phyloP scores from a whole-genome alignment of 2,888 invertebrate genomes.

The Stenoptilia bipunctidactyla region DNA sequence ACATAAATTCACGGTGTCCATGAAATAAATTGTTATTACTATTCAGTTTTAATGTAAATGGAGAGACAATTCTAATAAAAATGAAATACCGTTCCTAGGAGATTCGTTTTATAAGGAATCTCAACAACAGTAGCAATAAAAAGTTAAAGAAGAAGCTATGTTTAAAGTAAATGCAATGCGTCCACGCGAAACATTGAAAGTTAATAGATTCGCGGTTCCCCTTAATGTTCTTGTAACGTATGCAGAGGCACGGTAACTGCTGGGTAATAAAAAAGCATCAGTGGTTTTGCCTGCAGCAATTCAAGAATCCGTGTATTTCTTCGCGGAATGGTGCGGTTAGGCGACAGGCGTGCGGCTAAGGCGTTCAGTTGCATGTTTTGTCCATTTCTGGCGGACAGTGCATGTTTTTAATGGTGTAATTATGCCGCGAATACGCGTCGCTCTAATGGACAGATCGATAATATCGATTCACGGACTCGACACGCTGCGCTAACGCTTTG shows the following conservation, averaged over 20 bases:
- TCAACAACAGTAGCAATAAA: too few relatives aligned
- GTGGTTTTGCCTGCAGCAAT: slow-evolving; percentile 22
- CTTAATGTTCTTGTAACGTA: slow-evolving; percentile 29
- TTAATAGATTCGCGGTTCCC: slow-evolving; percentile 28
- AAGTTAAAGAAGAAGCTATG: slow-evolving; percentile 11
- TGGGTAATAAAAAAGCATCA: slow-evolving; percentile 21
- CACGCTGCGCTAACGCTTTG: slow-evolving; percentile 5
- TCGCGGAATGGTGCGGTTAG: slow-evolving; percentile 27
- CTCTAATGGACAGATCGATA: slow-evolving; percentile 36
- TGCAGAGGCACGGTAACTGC: slow-evolving; percentile 20
- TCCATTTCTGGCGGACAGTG: slow-evolving; percentile 39
- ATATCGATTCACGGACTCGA: slow-evolving; percentile 25
- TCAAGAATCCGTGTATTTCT: slow-evolving; percentile 29
- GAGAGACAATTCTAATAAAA: too few relatives aligned
- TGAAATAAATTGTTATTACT: too few relatives aligned
- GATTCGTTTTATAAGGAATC: too few relatives aligned
- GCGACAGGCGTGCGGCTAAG: slow-evolving; percentile 21
- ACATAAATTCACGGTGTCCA: too few relatives aligned
- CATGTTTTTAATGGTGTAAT: slow-evolving; percentile 42
- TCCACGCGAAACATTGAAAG: slow-evolving; percentile 24
- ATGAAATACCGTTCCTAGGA: too few relatives aligned
- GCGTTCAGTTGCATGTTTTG: slow-evolving; percentile 31
- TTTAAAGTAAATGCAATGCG: slow-evolving; percentile 11
- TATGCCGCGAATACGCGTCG: slow-evolving; percentile 28
- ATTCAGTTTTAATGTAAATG: too few relatives aligned